A percentile compares a stretch with the other conserved stretches of the same genome.
phyloP scores from a whole-genome alignment of 1,140 invertebrate species.

The Zelostemma sp. region DNA sequence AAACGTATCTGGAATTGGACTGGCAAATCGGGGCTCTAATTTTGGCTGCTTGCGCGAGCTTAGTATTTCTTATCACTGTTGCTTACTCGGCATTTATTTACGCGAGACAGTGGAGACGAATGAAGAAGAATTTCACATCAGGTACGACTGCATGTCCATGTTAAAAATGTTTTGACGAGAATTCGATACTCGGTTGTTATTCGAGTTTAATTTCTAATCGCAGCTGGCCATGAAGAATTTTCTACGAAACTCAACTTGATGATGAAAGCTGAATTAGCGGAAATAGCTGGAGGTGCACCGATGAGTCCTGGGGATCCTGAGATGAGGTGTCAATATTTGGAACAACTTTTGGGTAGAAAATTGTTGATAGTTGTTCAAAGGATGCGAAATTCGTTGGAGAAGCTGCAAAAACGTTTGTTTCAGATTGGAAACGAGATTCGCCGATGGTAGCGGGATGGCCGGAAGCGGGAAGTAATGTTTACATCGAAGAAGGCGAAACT shows the following conservation, averaged over 20 bases:
- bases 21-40: constrained; percentile 75
- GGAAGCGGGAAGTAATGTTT: constrained; percentile 59
- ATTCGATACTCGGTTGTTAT: not conserved
- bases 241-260: constrained; percentile 62
- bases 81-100: constrained; percentile 75
- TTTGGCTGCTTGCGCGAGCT: constrained; percentile 74
- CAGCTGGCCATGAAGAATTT: constrained; percentile 62
- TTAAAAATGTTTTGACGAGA: not conserved
- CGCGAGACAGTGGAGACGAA: constrained; percentile 73
- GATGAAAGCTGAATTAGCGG: constrained; percentile 61
- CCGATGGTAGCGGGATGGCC: constrained; percentile 55
- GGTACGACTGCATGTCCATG: constrained; percentile 56
- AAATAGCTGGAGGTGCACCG: constrained; percentile 54
- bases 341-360: constrained; percentile 58
- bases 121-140: constrained; percentile 73
- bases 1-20: constrained; percentile 62
- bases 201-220: constrained; percentile 9
- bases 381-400: too few species aligned
- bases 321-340: constrained; percentile 60
- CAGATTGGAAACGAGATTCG: constrained; percentile 60
- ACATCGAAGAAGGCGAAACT: constrained; percentile 60
- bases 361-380: too few species aligned
- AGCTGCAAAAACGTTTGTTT: constrained; percentile 4
- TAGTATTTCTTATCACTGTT: constrained; percentile 76
- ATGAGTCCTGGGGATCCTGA: constrained; percentile 58